These are phyloP conservation scores for Edolisoma coerulescens DNA, from an alignment of 2,113 vertebrate species.

Conservation along the genomic window DNA sequence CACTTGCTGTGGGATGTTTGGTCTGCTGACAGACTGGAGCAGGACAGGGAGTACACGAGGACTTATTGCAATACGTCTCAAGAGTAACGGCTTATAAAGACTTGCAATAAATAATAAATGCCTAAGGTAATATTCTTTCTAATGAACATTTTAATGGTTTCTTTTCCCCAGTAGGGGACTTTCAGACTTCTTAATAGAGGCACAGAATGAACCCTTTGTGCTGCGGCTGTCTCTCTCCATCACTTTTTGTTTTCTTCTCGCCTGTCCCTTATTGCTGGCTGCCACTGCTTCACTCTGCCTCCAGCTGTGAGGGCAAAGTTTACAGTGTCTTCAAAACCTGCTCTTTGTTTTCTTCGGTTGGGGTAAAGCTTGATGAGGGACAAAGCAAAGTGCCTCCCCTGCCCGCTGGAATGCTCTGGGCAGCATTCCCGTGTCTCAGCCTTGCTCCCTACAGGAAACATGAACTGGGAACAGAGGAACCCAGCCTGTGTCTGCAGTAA, in stretches of 20 bases:
- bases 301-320: conserved; percentile 42
- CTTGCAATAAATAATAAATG: conserved; percentile 25
- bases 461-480: not conserved
- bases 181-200: not conserved
- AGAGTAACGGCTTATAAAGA: not conserved
- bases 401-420: not conserved
- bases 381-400: not conserved
- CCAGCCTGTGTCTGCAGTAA: not conserved
- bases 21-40: not conserved
- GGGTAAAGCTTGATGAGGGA: not conserved
- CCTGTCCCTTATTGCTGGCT: not conserved
- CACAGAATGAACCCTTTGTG: not conserved
- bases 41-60: not conserved
- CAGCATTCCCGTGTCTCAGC: not conserved
- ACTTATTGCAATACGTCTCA: not conserved
- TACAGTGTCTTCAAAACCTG: conserved; percentile 18
- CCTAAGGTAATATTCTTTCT: conserved; percentile 42
- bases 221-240: not conserved
- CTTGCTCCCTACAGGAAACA: not conserved
- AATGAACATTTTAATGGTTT: conserved; percentile 49
- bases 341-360: conserved; percentile 31
- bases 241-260: conserved; percentile 2
- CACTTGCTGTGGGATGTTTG: not conserved
- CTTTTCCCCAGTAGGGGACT: not conserved
- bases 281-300: not conserved